Evolutionary conservation across 2,797 vertebrate genomes (phyloP).

Genomic region (Arremon brunneinucha): DNA sequence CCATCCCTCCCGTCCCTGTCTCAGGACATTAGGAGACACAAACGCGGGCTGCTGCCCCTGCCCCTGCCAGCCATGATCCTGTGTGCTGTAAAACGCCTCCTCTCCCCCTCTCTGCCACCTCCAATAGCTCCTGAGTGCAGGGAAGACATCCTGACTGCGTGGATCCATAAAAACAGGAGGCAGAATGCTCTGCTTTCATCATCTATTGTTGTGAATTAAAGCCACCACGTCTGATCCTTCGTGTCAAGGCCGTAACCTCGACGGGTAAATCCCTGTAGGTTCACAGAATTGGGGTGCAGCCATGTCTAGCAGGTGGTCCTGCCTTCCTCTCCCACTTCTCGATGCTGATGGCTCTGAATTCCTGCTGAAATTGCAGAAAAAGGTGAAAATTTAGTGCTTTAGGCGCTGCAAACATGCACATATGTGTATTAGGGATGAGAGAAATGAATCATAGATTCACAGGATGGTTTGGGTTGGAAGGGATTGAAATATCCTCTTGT

Average conservation of each 20-base stretch:
- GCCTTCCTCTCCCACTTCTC: neutral
- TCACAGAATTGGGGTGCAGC: neutral
- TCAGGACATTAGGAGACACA: neutral
- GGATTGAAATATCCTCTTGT: neutral
- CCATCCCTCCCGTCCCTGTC: neutral
- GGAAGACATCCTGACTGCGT: neutral
- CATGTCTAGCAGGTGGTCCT: neutral
- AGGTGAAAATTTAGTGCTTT: neutral
- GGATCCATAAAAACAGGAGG: neutral
- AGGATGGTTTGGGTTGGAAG: neutral
- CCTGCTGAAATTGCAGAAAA: neutral
- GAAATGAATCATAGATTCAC: neutral
- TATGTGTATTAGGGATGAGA: rapidly evolving
- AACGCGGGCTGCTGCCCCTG: neutral
- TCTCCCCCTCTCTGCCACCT: neutral
- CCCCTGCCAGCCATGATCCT: neutral
- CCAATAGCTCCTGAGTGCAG: neutral
- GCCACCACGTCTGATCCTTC: neutral
- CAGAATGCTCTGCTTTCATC: neutral
- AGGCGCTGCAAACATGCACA: rapidly evolving
- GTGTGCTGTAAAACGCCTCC: rapidly evolving
- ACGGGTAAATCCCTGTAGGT: rapidly evolving
- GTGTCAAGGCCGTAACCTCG: neutral
- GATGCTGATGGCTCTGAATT: neutral
- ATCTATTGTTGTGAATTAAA: neutral